Base-by-base conservation (phyloP, 2,797 vertebrate genomes). In the Gouania willdenowi region DNA sequence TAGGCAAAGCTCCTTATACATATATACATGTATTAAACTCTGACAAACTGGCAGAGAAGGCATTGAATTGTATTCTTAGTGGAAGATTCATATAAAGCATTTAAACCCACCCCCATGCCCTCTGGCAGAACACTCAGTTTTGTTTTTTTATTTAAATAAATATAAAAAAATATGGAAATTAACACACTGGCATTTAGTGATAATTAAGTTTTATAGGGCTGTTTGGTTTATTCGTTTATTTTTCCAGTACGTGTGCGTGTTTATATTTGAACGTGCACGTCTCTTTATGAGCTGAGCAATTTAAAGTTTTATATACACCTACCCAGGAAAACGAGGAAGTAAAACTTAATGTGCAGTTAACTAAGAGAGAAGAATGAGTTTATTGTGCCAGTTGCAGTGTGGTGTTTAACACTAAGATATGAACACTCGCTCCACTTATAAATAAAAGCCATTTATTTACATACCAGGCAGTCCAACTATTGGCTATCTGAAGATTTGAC, bases 271-370 rank as follows among this genome's bases (percentile, higher is more conserved):
- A 59, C 26, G 51, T 47, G 41, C 26, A 9, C 56, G 50, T 56
- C 41, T 65, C 42, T 78, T 78, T 66, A 78, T 60, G 66, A 54
- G 66, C 42, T 19, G 7, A 56, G 55, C 55, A 65, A 64, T 75
- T 74, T 52, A 15, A 36, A 28, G 36, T 81, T 71, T 61, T 74
- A 69, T 74, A 69, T 56, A 28, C 62, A 64, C 50, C 57, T 43
- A 46, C 38, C n/a, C 37, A 47, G 75, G 66, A 67, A 70, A 64
- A 60, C 30, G 12, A 7, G 35, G 34, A 27, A 51, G 53, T 57
- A 47, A 48, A 43, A 62, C 14, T 52, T 55, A 67, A 33, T 19
- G 36, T 41, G 33, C 44, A 41, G 49, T 72, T 59, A 63, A 43
- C 38, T 23, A 15, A 43, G 36, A 48, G 36, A 53, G 49, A 58